Evolutionary conservation across 2,797 vertebrate genomes (phyloP), one percentile per base, ranked within the genome.

Genomic region (Falco cherrug): DNA sequence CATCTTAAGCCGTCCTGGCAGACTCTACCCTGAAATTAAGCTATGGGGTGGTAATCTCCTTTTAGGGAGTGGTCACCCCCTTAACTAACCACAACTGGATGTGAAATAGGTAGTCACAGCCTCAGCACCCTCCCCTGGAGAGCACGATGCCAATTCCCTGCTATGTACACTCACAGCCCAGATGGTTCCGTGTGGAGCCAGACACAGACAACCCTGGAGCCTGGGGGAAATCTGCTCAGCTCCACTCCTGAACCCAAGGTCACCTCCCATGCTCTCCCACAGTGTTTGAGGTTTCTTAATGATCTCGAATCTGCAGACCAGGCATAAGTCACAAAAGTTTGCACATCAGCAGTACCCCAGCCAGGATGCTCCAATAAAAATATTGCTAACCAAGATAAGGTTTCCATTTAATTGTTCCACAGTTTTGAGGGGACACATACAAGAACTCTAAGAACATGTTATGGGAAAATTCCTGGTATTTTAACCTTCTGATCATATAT

Each of bases 31-130:
- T 70, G 60, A 92, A 82, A 89, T 92, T 90, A 90, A 86, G 43
- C 33, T 33, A 35, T 6, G 24, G 28, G 63, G 22, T 60, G 31
- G 75, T 45, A 90, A 90, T 74, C 67, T 79, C 51, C 48, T 70
- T 87, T n/a, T 70, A 95, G 93, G 84, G 95, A 92, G 90, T 8
- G 33, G 77, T 79, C 67, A 84, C 67, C 76, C 90, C 86, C 81
- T 82, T 59, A 87, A 71, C 48, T 73, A 93, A 82, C 84, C 89
- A 87, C 54, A 79, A 26, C 15, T 2, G 21, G 74, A 84, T 33
- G 48, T 7, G 2, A 89, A 84, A 92, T 2, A 48, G 25, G 84
- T 13, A 87, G 67, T 67, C 39, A 39, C 59, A 73, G 77, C 54
- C 50, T 65, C 3, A 0, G 69, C 37, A 56, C 26, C 41, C 68